phyloP scores from a whole-genome alignment of 2,797 vertebrate genomes.

The Sebastes taczanowskii region DNA sequence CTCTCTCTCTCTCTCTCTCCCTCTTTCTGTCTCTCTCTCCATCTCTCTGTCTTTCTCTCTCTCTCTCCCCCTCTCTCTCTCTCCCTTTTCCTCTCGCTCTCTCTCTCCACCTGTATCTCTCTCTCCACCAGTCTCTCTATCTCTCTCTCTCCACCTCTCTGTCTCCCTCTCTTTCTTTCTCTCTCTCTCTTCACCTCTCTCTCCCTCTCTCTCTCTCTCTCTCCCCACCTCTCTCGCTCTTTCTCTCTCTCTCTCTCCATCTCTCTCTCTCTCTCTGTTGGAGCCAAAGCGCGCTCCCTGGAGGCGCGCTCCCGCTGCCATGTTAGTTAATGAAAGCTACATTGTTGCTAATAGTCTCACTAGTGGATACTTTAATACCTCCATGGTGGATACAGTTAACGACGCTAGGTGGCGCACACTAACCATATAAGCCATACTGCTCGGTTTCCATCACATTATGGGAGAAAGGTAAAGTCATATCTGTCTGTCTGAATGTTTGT shows the following conservation, averaged over 20 bases:
- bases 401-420: constrained; percentile 46
- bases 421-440: neutral
- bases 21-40: fast-evolving
- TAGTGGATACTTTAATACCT: neutral
- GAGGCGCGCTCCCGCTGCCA: neutral
- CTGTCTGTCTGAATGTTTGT: neutral
- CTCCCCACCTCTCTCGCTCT: too few species aligned
- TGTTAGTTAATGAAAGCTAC: neutral
- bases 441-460: neutral
- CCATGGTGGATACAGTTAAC: neutral
- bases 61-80: fast-evolving
- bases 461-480: neutral
- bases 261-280: neutral
- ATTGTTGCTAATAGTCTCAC: neutral
- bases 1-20: fast-evolving
- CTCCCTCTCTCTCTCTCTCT: too few species aligned
- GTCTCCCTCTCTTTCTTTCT: too few species aligned
- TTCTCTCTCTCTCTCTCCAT: too few species aligned
- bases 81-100: too few species aligned
- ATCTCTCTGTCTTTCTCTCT: fast-evolving
- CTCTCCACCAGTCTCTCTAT: too few species aligned
- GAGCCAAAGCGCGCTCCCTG: too few species aligned
- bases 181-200: too few species aligned
- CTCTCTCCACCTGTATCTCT: too few species aligned
- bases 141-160: too few species aligned